These are phyloP conservation scores for Pandion haliaetus DNA, from an alignment of 2,113 vertebrate genomes.

Conservation along the genomic window DNA sequence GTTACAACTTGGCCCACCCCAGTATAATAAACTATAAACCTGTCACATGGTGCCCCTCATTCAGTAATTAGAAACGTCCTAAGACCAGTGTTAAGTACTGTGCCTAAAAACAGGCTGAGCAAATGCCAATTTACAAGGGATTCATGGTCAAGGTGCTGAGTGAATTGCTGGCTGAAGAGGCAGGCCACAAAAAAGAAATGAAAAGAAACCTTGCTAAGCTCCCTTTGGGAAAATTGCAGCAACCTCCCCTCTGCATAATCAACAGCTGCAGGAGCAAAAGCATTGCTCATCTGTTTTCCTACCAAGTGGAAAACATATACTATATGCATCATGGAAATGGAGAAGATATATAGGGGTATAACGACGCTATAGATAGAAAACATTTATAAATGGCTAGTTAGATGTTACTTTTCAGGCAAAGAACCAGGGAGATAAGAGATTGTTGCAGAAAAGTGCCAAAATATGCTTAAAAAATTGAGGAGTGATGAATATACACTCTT, in stretches of 20 bases:
- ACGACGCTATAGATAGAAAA: not conserved
- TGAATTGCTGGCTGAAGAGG: constrained; percentile 12
- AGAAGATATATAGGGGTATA: not conserved
- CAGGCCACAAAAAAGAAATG: not conserved
- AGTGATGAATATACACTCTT: not conserved
- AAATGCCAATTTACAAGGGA: not conserved
- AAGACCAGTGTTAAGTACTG: not conserved
- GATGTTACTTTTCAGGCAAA: not conserved
- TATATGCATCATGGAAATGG: not conserved
- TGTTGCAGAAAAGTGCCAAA: not conserved
- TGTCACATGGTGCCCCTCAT: not conserved
- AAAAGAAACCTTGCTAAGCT: constrained; percentile 8
- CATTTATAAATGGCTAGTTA: not conserved
- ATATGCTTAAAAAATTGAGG: not conserved
- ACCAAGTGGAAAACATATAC: constrained; percentile 2
- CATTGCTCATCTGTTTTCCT: constrained; percentile 14
- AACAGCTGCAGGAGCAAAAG: constrained; percentile 10
- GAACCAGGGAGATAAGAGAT: not conserved
- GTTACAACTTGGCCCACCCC: not conserved
- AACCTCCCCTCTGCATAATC: not conserved
- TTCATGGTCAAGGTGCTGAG: constrained; percentile 39
- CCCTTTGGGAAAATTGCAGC: not conserved
- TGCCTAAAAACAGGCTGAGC: not conserved
- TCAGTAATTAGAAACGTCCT: constrained; percentile 38
- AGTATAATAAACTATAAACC: constrained; percentile 8